Evolutionary conservation across 2,113 vertebrate genomes (phyloP).

Genomic region (Leiothrix lutea): DNA sequence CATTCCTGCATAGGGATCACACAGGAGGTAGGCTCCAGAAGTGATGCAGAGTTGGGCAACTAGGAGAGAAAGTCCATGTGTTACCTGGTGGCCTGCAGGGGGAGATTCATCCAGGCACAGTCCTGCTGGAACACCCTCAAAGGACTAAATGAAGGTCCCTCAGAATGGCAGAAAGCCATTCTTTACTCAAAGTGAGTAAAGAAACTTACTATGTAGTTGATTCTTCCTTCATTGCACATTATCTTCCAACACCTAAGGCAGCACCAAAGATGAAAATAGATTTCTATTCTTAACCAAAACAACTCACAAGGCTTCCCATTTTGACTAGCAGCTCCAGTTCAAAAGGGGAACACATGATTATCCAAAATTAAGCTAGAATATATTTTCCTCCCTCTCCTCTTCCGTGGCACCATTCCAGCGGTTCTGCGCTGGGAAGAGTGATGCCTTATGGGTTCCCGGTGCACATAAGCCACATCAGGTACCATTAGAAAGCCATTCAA

Average conservation of each 20-base stretch:
- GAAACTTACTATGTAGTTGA: not conserved
- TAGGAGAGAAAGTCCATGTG: not conserved
- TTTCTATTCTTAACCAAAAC: not conserved
- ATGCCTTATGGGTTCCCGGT: accelerated
- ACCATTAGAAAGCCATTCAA: not conserved
- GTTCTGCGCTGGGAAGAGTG: not conserved
- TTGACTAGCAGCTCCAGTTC: not conserved
- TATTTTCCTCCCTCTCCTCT: not conserved
- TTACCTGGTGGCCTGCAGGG: not conserved
- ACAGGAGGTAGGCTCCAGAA: not conserved
- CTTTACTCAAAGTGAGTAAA: not conserved
- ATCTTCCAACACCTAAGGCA: not conserved
- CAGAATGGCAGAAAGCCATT: not conserved
- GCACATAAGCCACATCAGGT: accelerated
- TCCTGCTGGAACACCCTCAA: not conserved
- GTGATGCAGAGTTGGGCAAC: not conserved
- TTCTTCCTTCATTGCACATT: not conserved
- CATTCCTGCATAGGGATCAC: not conserved
- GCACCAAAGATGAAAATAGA: not conserved
- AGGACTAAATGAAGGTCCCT: not conserved
- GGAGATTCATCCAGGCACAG: not conserved
- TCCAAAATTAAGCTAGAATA: not conserved
- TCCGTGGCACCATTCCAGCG: accelerated
- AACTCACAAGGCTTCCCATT: not conserved
- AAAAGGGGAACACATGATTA: not conserved